These are phyloP conservation scores for Cheilosia variabilis DNA, from an alignment of 2,888 invertebrate species.

Conservation along the genomic window DNA sequence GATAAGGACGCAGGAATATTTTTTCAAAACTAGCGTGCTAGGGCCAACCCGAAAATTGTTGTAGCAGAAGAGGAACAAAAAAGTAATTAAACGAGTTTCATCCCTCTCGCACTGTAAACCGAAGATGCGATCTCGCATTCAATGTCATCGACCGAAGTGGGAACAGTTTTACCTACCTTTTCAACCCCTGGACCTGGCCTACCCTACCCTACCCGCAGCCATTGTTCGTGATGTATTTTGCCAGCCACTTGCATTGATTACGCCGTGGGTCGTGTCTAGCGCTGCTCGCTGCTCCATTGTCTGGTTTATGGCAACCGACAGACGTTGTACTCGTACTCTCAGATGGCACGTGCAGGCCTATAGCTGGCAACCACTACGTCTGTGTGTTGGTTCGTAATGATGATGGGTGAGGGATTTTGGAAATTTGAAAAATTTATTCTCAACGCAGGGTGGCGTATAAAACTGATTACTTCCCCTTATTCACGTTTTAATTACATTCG, in stretches of 20 bases:
- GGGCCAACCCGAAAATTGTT: constrained; percentile 37
- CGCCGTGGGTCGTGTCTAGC: constrained; percentile 50
- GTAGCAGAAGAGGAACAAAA: constrained; percentile 28
- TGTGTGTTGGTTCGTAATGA: constrained; percentile 3
- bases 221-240: constrained; percentile 55
- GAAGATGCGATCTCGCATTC: constrained; percentile 8
- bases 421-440: constrained; percentile 61
- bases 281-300: constrained; percentile 47
- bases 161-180: constrained; percentile 27
- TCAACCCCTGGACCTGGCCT: constrained; percentile 25
- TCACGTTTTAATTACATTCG: constrained; percentile 63
- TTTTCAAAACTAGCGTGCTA: constrained; percentile 7
- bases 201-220: background rate
- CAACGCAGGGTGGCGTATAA: constrained; percentile 54
- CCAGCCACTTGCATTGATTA: constrained; percentile 68
- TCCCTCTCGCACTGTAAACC: constrained; percentile 2
- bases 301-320: constrained; percentile 35
- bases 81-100: constrained; percentile 50
- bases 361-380: background rate
- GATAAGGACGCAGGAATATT: constrained; percentile 43
- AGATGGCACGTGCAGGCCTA: constrained; percentile 55
- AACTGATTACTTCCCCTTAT: constrained; percentile 60
- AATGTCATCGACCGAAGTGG: constrained; percentile 70
- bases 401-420: constrained; percentile 18
- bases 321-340: constrained; percentile 20